Conservation (phyloP, 1,140 invertebrate genomes). For the Copidosoma floridanum region DNA sequence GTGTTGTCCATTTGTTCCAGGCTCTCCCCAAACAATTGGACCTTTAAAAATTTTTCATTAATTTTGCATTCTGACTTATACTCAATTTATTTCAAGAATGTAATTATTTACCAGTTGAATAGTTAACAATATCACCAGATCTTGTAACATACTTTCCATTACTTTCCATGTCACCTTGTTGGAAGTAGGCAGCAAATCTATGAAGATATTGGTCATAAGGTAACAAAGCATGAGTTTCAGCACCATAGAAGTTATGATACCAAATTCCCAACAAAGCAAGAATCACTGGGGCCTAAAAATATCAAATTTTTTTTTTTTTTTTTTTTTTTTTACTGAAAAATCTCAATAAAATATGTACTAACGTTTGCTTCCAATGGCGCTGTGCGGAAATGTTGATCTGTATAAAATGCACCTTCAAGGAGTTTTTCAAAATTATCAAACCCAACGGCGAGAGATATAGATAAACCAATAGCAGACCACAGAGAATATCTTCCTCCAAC, state of each 20-base stretch:
- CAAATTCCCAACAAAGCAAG: conserved; percentile 92
- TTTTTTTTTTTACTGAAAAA: too few species aligned
- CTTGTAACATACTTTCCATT: conserved; percentile 96
- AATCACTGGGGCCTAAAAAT: conserved; percentile 82
- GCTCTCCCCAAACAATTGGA: conserved; percentile 82
- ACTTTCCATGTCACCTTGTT: conserved; percentile 99
- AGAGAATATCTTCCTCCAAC: conserved; percentile 97
- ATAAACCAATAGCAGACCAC: conserved; percentile 98
- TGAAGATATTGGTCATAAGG: conserved; percentile 99
- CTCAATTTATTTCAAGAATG: not conserved
- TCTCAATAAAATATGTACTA: conserved; percentile 50
- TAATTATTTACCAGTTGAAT: conserved; percentile 70
- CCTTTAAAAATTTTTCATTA: conserved; percentile 40
- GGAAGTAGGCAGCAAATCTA: conserved; percentile 98
- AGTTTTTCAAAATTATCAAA: conserved; percentile 95
- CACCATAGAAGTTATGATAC: conserved; percentile 94
- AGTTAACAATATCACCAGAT: conserved; percentile 72
- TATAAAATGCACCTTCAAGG: conserved; percentile 85
- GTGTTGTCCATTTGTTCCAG: conserved; percentile 99
- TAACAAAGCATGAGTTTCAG: conserved; percentile 92
- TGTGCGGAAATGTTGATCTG: conserved; percentile 91
- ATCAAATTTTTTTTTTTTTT: conserved; percentile 1
- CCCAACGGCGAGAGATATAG: conserved; percentile 90
- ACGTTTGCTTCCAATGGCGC: conserved; percentile 94
- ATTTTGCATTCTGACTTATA: not conserved